phyloP scores from a whole-genome alignment of 2,888 invertebrate species.

The Ischnus inquisitorius region DNA sequence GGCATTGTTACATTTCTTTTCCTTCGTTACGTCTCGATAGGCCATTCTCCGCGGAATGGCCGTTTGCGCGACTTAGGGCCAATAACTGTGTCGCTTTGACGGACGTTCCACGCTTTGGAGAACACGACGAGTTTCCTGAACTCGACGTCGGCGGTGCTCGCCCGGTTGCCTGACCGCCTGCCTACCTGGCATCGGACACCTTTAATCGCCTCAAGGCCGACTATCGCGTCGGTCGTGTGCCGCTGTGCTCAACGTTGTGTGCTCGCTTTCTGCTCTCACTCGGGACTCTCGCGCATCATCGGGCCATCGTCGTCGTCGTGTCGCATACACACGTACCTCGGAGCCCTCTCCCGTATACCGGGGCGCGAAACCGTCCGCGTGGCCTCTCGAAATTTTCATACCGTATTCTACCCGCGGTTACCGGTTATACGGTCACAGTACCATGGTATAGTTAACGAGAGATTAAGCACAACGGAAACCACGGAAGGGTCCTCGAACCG shows the following conservation, averaged over 20 bases:
- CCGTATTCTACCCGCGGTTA: constrained; percentile 6
- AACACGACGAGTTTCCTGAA: constrained; percentile 77
- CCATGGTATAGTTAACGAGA: constrained; percentile 31
- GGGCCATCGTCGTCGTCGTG: neutral
- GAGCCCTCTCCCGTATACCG: neutral
- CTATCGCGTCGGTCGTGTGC: constrained; percentile 68
- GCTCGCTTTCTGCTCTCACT: constrained; percentile 22
- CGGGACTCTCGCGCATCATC: constrained; percentile 15
- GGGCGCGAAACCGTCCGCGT: constrained; percentile 22
- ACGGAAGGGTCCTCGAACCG: constrained; percentile 46
- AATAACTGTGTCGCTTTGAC: constrained; percentile 12
- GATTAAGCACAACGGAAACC: constrained; percentile 43
- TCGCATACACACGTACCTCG: neutral
- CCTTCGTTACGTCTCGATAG: neutral
- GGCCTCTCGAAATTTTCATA: constrained; percentile 16
- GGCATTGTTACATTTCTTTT: neutral
- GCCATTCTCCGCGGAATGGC: neutral
- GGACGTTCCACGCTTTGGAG: constrained; percentile 73
- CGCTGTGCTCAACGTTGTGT: constrained; percentile 7
- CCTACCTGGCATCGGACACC: constrained; percentile 68
- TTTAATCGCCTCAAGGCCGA: constrained; percentile 81
- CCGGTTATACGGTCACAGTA: neutral
- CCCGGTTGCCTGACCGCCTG: constrained; percentile 59
- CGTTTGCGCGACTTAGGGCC: constrained; percentile 10
- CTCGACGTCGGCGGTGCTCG: constrained; percentile 66